Base-by-base conservation (phyloP, 1,140 invertebrate species). In the Odontomachus brunneus region DNA sequence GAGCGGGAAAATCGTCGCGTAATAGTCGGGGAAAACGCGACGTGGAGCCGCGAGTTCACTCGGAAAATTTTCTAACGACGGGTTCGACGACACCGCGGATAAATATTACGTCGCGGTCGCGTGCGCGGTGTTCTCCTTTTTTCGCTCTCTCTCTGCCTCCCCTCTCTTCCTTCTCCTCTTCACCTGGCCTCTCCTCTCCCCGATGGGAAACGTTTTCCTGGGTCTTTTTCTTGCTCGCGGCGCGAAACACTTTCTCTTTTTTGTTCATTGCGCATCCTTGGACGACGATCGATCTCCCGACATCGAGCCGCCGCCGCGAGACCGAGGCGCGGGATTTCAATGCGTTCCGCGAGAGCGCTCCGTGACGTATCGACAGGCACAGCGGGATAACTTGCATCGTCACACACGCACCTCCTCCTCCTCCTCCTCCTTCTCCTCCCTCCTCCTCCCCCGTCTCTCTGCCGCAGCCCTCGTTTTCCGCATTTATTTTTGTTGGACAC, bases 281-380 rank as follows among this genome's bases (percentile, higher is more conserved):
- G n/a, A 19, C n/a, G 33, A 12, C 63, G 51, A 80, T 80, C 75
- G 65, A 80, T 71, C 65, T 44, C 14, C 15, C 49, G 57, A 38
- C 7, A 9, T 17, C 73, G 57, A 9, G 17, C 19, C 29, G 7
- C 29, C 48, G 51, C 12, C 15, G 71, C 19, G 75, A 71, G 57
- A 71, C 14, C 51, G 75, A 29, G 22, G 48, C 59, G 38, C 44
- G 74, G 19, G 51, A 69, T 22, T 57, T 80, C 33, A 80, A 80
- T 80, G 75, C 65, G 65, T 38, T n/a, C 33, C 15, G 26, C 9
- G 66, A 22, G 22, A 19, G 49, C 24, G 38, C 24, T 14, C 57
- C 29, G 29, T 80, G 75, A 80, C 75, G 75, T 80, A 80, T 80
- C 51, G 75, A 80, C 75, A 80, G 75, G 48, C 51, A 49, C 49